Base-by-base conservation (phyloP, 2,797 vertebrate species). In the Kryptopterus vitreolus region DNA sequence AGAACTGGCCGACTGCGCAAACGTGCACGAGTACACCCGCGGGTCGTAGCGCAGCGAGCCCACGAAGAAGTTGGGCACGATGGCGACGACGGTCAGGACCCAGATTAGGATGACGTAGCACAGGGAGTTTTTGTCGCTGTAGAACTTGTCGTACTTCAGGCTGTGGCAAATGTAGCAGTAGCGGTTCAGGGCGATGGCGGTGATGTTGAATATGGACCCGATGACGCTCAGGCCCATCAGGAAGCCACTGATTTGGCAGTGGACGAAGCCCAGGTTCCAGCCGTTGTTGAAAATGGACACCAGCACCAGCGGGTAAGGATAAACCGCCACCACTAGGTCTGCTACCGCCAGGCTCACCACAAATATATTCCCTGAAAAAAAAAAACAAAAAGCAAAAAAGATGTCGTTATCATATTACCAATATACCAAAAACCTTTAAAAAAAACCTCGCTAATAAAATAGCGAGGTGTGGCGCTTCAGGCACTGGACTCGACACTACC, bases 151-250 rank as follows among this genome's bases (percentile, higher is more conserved):
- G 0, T 96, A 96, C 84, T 91, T 94, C 82, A 95, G 91, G 43
- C 95, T 94, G 89, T 96, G 95, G 88, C 95, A 96, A 89, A 96
- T 94, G 79, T 94, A 95, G 88, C 95, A 95, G 85, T 96, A 96
- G 3, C 94, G 92, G 85, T 96, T 96, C 79, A 96, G 87, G 76
- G 95, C 95, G 31, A 96, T 96, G 80, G 93, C 95, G 0, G 94
- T 94, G 85, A 96, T 96, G 81, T 92, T 96, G 90, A 96, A 96
- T 84, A 96, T 90, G 0, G 95, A 96, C 87, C 94, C 94, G 38
- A 96, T 93, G 83, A 95, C 95, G 10, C 95, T 96, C 76, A 96
- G 63, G 62, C 95, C 95, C 94, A 95, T 95, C 69, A 95, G 82
- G 87, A 95, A 95, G 35, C 90, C 95, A 58, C 95, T 95, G 74